A percentile compares a stretch with the other conserved stretches of the same genome.
Evolutionary conservation across 2,113 vertebrate species (phyloP).

Genomic region (Eira barbara): DNA sequence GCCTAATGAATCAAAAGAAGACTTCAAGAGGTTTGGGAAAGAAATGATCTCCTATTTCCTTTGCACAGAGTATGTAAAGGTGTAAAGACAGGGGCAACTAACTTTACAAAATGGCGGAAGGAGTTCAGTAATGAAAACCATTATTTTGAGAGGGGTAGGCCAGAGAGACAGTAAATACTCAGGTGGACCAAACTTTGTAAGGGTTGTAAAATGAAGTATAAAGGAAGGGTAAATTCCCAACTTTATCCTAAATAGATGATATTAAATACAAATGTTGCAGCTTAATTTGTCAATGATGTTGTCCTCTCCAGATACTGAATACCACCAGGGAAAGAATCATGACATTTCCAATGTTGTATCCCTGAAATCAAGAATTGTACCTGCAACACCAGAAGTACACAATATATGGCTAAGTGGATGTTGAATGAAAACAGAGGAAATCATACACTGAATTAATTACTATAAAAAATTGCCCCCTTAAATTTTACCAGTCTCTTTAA

Average conservation of each 20-base stretch:
- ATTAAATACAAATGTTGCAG: neutral
- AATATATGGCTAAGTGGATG: neutral
- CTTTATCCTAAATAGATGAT: neutral
- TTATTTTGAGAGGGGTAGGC: neutral
- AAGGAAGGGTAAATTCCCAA: neutral
- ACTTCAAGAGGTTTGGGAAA: neutral
- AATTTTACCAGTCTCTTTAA: neutral
- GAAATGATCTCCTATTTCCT: neutral
- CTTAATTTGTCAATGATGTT: neutral
- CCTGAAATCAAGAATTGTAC: neutral
- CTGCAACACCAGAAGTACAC: neutral
- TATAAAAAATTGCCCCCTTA: neutral
- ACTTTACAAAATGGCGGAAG: neutral
- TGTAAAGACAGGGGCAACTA: neutral
- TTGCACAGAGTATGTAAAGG: neutral
- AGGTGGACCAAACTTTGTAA: neutral
- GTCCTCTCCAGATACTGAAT: neutral
- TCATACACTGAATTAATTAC: neutral
- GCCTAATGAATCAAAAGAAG: neutral
- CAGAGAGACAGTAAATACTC: neutral
- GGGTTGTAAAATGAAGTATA: neutral
- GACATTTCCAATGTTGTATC: neutral
- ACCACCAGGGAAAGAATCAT: neutral
- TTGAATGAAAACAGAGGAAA: neutral
- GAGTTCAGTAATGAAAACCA: neutral